A percentile compares a stretch with the other conserved stretches of the same genome.
Evolutionary conservation across 2,113 vertebrate genomes (phyloP).

Genomic region (Colius striatus): DNA sequence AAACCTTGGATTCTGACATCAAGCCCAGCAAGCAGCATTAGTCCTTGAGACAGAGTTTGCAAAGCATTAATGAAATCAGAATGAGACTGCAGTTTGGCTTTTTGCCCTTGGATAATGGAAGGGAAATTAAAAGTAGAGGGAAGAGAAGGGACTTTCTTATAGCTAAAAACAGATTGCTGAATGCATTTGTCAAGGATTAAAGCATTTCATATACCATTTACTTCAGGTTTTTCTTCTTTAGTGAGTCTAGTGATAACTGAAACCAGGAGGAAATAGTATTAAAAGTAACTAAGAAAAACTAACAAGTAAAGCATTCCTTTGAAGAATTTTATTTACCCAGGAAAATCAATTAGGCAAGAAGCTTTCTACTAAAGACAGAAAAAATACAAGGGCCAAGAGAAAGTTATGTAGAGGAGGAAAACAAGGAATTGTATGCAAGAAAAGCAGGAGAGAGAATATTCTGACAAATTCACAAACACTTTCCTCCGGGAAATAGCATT

Average conservation of each 20-base stretch:
- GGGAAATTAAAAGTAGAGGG: slow-evolving; percentile 29
- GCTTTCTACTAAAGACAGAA: neutral
- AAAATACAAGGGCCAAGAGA: neutral
- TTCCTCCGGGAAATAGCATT: neutral
- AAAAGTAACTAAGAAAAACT: neutral
- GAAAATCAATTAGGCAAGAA: neutral
- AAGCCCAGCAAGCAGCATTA: slow-evolving; percentile 28
- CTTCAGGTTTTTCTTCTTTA: neutral
- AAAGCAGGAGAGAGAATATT: neutral
- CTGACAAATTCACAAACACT: neutral
- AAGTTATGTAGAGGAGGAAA: neutral
- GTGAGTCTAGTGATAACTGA: neutral
- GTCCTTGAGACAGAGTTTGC: slow-evolving; percentile 53
- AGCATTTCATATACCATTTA: neutral
- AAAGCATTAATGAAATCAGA: slow-evolving; percentile 66
- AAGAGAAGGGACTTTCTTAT: slow-evolving; percentile 25
- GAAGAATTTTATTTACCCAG: neutral
- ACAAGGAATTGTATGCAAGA: neutral
- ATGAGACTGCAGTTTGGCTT: slow-evolving; percentile 69
- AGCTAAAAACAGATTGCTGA: neutral
- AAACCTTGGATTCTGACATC: slow-evolving; percentile 57
- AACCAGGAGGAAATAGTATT: neutral
- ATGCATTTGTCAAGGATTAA: neutral
- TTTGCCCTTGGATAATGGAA: slow-evolving; percentile 44
- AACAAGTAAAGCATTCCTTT: neutral